Evolutionary conservation across 2,113 vertebrate species (phyloP).

Genomic region (Zapus hudsonius): DNA sequence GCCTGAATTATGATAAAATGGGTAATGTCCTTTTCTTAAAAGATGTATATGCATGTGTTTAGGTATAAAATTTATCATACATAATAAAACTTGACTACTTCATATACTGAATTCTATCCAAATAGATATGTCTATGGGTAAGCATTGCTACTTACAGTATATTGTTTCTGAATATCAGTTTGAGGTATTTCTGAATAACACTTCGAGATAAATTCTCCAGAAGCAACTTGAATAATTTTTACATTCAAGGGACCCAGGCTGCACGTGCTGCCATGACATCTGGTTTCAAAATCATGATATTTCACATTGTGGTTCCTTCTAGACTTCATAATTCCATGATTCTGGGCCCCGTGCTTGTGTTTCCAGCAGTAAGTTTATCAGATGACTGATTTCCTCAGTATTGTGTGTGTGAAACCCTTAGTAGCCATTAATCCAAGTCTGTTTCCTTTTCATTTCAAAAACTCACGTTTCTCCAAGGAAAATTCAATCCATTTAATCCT

Average conservation of each 20-base stretch:
- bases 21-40: not conserved
- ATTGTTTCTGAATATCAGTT: not conserved
- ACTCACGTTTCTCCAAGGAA: conserved; percentile 73
- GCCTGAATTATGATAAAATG: not conserved
- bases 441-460: conserved; percentile 72
- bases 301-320: not conserved
- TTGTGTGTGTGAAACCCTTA: conserved; percentile 67
- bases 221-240: conserved; percentile 26
- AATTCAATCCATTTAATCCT: conserved; percentile 77
- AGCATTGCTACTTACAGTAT: not conserved
- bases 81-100: no score
- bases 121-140: no score
- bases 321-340: not conserved
- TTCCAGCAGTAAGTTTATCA: conserved; percentile 63
- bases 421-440: conserved; percentile 65
- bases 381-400: conserved; percentile 71
- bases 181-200: conserved; percentile 6
- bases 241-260: not conserved
- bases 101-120: no score
- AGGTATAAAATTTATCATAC: no score
- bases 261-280: not conserved
- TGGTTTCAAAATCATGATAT: not conserved
- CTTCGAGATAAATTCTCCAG: not conserved
- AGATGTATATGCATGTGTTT: no score
- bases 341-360: not conserved